Evolutionary conservation across 2,797 vertebrate genomes (phyloP).

Genomic region (Artibeus jamaicensis): DNA sequence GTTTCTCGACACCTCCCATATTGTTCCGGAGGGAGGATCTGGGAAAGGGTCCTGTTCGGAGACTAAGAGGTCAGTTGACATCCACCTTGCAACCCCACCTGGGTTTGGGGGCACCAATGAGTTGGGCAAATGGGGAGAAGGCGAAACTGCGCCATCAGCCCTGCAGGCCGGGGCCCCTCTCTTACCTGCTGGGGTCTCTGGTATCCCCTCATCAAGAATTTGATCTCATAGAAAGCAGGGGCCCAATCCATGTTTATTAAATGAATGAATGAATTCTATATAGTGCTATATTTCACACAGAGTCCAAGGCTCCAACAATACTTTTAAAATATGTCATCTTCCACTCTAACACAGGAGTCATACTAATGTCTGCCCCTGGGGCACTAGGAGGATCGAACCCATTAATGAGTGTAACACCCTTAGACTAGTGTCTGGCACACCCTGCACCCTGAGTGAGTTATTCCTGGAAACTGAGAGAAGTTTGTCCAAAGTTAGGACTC

Average conservation of each 20-base stretch:
- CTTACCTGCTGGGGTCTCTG: neutral
- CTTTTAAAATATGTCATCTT: neutral
- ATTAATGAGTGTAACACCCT: neutral
- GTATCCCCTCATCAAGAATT: neutral
- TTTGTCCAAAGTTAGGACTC: neutral
- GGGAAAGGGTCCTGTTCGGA: neutral
- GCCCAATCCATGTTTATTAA: neutral
- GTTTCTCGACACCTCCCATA: neutral
- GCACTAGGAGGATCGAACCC: neutral
- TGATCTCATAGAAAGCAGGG: neutral
- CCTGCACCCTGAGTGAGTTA: neutral
- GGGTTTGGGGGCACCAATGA: neutral
- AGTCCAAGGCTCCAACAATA: neutral
- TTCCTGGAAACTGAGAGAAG: neutral
- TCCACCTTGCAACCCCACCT: neutral
- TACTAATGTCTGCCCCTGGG: neutral
- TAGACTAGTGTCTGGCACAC: neutral
- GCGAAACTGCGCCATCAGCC: neutral
- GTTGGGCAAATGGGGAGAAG: neutral
- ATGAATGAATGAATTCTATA: neutral
- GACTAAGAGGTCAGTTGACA: neutral
- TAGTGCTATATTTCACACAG: neutral
- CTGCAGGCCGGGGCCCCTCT: neutral
- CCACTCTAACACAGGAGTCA: neutral
- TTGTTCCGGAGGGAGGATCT: neutral